phyloP scores from a whole-genome alignment of 2,888 invertebrate genomes.

The Chaetogeoica ovagalla region DNA sequence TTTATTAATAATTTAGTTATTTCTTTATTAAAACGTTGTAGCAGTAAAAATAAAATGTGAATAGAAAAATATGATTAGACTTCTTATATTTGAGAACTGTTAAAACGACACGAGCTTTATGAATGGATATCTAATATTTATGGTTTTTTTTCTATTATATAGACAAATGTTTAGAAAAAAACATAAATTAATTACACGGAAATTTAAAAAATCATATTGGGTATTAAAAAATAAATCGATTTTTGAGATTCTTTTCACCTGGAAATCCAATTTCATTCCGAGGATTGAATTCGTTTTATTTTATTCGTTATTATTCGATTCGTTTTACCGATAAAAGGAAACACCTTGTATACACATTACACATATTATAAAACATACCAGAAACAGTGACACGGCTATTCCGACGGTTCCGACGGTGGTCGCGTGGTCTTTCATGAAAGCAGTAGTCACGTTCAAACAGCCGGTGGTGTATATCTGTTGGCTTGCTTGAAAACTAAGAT shows the following conservation, averaged over 20 bases:
- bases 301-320: too few species aligned
- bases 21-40: too few species aligned
- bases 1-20: too few species aligned
- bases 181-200: too few species aligned
- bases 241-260: neutral
- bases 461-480: constrained; percentile 73
- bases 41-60: too few species aligned
- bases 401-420: constrained; percentile 79
- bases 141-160: too few species aligned
- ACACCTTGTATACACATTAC: neutral
- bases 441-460: constrained; percentile 73
- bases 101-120: too few species aligned
- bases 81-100: too few species aligned
- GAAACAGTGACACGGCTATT: constrained; percentile 78
- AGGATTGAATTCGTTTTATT: neutral
- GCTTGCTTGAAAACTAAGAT: constrained; percentile 64
- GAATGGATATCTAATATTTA: too few species aligned
- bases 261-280: neutral
- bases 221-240: neutral
- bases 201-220: neutral
- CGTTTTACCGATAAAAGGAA: neutral
- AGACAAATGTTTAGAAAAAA: too few species aligned
- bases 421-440: constrained; percentile 76
- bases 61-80: too few species aligned
- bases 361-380: constrained; percentile 67